These are phyloP conservation scores for Bombus fervidus DNA, from an alignment of 1,140 invertebrate species.

Conservation along the genomic window DNA sequence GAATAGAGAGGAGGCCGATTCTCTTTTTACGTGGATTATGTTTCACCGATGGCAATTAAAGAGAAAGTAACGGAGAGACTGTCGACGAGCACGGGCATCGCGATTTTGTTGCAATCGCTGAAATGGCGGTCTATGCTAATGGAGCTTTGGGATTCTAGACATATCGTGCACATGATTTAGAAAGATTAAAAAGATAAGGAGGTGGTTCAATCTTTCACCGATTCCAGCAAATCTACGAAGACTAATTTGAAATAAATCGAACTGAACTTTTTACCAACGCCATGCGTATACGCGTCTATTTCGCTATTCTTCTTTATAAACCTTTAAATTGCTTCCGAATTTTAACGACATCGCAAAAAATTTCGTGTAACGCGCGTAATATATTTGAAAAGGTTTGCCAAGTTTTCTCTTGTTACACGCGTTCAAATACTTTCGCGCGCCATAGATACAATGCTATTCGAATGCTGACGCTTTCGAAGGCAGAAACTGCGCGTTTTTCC, in stretches of 20 bases:
- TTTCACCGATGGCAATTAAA: constrained; percentile 11
- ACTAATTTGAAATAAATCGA: too few species aligned
- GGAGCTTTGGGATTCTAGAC: background rate
- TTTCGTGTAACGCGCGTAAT: too few species aligned
- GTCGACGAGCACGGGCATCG: background rate
- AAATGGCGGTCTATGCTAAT: background rate
- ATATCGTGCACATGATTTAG: too few species aligned
- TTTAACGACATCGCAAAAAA: background rate
- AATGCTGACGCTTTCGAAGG: background rate
- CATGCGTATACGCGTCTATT: too few species aligned
- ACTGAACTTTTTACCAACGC: too few species aligned
- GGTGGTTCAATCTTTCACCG: too few species aligned
- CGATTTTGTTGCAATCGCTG: background rate
- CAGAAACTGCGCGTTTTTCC: background rate
- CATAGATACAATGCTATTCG: background rate
- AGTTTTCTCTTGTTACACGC: background rate
- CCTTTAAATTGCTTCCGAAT: background rate
- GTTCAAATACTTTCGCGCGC: background rate
- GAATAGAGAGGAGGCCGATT: background rate
- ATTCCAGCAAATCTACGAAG: too few species aligned
- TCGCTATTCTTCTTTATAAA: background rate
- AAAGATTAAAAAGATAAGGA: too few species aligned
- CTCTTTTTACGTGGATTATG: constrained; percentile 1
- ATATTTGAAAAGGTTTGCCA: too few species aligned
- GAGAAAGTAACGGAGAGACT: background rate